These are phyloP conservation scores for Phyto melanocephala DNA, from an alignment of 2,888 invertebrate genomes.

Conservation along the genomic window DNA sequence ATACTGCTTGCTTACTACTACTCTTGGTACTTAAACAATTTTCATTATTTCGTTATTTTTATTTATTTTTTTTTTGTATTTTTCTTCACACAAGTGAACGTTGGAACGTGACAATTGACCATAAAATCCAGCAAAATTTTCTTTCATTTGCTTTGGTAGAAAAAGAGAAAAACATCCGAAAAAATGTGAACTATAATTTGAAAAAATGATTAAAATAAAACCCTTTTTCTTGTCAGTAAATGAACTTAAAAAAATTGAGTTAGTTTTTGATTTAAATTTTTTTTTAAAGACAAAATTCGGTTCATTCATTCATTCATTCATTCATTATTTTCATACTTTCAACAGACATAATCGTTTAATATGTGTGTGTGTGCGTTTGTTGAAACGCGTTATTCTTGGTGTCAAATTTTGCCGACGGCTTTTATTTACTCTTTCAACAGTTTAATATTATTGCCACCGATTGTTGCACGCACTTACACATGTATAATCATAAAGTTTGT, in stretches of 20 bases:
- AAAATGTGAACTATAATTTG: background rate
- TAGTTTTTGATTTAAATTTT: background rate
- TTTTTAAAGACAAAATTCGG: background rate
- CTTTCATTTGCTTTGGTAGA: background rate
- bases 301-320: background rate
- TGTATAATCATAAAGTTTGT: background rate
- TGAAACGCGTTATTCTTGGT: constrained; percentile 38
- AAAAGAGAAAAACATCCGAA: background rate
- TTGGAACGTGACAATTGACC: constrained; percentile 62
- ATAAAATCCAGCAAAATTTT: constrained; percentile 25
- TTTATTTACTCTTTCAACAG: constrained; percentile 60
- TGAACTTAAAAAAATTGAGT: background rate
- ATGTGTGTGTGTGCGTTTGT: constrained; percentile 5
- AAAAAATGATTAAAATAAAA: background rate
- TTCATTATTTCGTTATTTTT: too few species aligned
- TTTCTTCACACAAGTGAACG: constrained; percentile 32
- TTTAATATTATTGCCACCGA: constrained; percentile 61
- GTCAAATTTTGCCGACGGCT: constrained; percentile 61
- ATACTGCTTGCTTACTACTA: constrained; percentile 8
- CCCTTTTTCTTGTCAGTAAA: background rate
- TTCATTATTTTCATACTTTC: background rate
- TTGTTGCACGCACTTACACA: constrained; percentile 11
- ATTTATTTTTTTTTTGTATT: constrained; percentile 24
- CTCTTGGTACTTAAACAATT: constrained; percentile 32
- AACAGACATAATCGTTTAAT: background rate